Base-by-base conservation (phyloP, 2,797 vertebrate genomes). In the Vireo griseus region DNA sequence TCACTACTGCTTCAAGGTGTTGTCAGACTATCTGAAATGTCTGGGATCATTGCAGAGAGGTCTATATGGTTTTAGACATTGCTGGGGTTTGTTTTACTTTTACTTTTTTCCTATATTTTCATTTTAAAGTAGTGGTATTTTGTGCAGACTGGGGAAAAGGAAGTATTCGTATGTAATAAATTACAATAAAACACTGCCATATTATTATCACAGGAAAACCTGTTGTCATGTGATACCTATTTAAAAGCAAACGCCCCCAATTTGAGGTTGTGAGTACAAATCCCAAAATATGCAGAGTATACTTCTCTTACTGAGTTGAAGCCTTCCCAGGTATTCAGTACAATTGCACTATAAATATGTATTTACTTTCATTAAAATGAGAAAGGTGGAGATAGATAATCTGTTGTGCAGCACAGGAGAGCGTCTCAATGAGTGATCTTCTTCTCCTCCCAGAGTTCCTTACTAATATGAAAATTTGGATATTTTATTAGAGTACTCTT, bases 331-430 rank as follows among this genome's bases (percentile, higher is more conserved):
- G 2, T 42, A 52, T 55, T 84, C 59, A 51, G 15, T 68, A 48
- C 11, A 54, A 14, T 33, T 79, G 29, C 8, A n/a, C 18, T 58
- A 5, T 57, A 83, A 88, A 68, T 28, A 13, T 11, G 14, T 24
- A 50, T 51, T 75, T 93, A 29, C 22, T 81, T 90, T 63, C 25
- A 54, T 44, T 79, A 65, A 76, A 77, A 37, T 68, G 28, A 65
- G 51, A 63, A 86, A 28, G 9, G 57, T 75, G 18, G 9, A 58
- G 12, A 14, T 61, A 47, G 48, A 39, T 82, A 40, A 55, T 88
- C 51, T 37, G 10, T 35, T 69, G 11, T 45, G 44, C 2, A 0
- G 37, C n/a, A 47, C 3, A 0, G 24, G 15, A 29, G 25, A 86
- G 11, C 72, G 40, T 51, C 40, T 82, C 1, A 0, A 10, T 31